Evolutionary conservation across 2,797 vertebrate genomes (phyloP).

Genomic region (Pitangus sulphuratus): DNA sequence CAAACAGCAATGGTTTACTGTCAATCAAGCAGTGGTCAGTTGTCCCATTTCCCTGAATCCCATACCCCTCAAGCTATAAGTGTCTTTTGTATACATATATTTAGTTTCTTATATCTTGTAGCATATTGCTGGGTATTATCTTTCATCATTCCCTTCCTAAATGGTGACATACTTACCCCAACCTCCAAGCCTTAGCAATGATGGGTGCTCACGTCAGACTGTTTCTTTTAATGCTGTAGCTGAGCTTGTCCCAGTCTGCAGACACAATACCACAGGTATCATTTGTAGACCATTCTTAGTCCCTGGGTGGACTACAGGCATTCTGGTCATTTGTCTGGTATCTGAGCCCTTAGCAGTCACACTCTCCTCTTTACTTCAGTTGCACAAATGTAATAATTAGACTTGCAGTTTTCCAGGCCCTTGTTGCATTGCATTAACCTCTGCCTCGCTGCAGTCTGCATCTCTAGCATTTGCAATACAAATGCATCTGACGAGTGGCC

Average conservation of each 20-base stretch:
- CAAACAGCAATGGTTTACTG: neutral
- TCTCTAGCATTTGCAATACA: conserved; percentile 51
- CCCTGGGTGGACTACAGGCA: neutral
- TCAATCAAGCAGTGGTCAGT: neutral
- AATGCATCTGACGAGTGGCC: neutral
- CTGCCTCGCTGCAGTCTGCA: neutral
- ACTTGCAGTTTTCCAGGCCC: conserved; percentile 32
- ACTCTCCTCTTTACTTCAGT: neutral
- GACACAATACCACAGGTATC: neutral
- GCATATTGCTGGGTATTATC: neutral
- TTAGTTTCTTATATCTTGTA: neutral
- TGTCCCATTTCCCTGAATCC: neutral
- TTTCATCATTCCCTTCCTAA: neutral
- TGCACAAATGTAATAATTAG: conserved; percentile 52
- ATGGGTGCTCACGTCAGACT: neutral
- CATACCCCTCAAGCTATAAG: neutral
- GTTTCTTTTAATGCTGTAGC: neutral
- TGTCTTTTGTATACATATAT: neutral
- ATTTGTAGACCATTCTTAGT: neutral
- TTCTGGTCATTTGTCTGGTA: neutral
- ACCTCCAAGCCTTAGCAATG: neutral
- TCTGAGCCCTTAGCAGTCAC: neutral
- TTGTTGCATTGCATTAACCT: conserved; percentile 63
- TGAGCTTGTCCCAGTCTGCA: neutral
- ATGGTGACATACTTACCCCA: neutral